These are phyloP conservation scores for Neogale vison DNA, from an alignment of 2,113 vertebrate genomes.

Conservation along the genomic window DNA sequence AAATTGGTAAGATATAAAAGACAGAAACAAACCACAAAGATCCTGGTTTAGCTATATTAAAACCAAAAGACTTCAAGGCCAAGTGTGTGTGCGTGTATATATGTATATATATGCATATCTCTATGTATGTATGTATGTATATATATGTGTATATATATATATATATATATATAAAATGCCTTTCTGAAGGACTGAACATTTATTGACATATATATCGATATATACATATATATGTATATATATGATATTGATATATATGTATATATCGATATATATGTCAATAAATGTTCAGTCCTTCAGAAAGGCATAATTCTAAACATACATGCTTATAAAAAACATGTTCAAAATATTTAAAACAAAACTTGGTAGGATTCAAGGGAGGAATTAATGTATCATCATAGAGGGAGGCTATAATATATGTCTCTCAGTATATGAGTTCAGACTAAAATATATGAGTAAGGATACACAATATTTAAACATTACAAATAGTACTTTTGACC, in stretches of 20 bases:
- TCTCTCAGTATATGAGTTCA: not conserved
- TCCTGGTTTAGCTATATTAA: not conserved
- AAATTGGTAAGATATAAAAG: not conserved
- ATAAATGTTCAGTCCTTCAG: too few relatives aligned
- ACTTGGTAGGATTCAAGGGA: not conserved
- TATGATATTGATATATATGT: too few relatives aligned
- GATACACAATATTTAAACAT: not conserved
- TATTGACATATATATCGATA: too few relatives aligned
- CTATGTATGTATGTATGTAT: accelerated
- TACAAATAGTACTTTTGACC: not conserved
- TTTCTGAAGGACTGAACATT: too few relatives aligned
- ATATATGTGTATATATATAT: not conserved
- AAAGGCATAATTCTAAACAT: not conserved
- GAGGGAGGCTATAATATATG: not conserved
- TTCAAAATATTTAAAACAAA: not conserved
- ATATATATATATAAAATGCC: not conserved
- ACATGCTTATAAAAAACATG: not conserved
- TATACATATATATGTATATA: too few relatives aligned
- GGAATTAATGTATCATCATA: not conserved
- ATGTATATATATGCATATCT: not conserved
- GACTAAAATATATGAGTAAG: not conserved
- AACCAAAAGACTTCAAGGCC: not conserved
- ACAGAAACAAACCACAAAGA: not conserved
- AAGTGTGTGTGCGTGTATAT: not conserved
- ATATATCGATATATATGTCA: too few relatives aligned